These are phyloP conservation scores for Sphyrna mokarran DNA, from an alignment of 2,113 vertebrate genomes.

Conservation along the genomic window DNA sequence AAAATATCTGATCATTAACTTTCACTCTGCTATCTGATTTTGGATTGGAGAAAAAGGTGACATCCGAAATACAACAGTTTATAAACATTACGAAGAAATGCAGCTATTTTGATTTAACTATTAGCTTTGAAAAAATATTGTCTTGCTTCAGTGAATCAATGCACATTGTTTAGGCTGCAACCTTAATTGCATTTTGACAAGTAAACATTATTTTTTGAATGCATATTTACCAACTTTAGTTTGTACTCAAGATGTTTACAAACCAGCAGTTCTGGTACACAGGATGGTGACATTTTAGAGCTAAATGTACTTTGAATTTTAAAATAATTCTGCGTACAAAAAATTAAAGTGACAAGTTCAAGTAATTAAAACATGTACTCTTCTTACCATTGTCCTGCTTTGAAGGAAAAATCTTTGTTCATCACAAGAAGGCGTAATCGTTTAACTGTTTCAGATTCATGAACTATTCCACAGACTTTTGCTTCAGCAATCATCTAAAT, in stretches of 20 bases:
- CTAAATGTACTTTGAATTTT: neutral
- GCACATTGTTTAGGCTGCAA: neutral
- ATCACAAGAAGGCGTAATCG: slow-evolving; percentile 64
- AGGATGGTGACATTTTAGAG: neutral
- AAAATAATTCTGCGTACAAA: neutral
- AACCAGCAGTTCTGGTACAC: neutral
- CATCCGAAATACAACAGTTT: neutral
- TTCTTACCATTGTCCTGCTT: slow-evolving; percentile 86
- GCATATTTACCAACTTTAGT: neutral
- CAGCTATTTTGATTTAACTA: neutral
- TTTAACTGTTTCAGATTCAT: slow-evolving; percentile 72
- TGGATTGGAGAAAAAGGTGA: neutral
- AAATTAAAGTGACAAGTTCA: neutral
- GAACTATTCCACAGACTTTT: slow-evolving; percentile 66
- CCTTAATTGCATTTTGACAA: neutral
- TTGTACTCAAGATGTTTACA: neutral
- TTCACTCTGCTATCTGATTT: neutral
- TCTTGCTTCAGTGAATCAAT: neutral
- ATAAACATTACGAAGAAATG: neutral
- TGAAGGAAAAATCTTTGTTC: slow-evolving; percentile 76
- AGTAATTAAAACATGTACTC: slow-evolving; percentile 39
- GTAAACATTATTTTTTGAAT: neutral
- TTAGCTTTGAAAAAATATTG: neutral
- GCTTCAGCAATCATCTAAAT: slow-evolving; percentile 68
- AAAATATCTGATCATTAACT: neutral